Conservation (phyloP, 2,113 vertebrate genomes). For the Proterorhinus semilunaris region DNA sequence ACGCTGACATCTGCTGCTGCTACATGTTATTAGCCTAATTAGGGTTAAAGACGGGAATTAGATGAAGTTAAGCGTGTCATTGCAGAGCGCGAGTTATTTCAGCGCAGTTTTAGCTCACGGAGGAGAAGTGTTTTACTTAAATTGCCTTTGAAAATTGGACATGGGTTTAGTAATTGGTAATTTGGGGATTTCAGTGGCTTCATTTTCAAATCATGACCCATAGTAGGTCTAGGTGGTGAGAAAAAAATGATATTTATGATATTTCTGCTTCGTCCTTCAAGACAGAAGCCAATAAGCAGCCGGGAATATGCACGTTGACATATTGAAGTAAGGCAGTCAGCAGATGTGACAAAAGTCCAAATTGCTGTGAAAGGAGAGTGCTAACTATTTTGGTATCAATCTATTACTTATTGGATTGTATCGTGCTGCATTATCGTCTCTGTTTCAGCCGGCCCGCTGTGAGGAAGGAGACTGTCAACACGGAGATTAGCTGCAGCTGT, state of each 20-base stretch:
- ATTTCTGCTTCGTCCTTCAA: too few species aligned
- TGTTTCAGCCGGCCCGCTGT: slow-evolving; percentile 59
- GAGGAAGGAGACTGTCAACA: slow-evolving; percentile 66
- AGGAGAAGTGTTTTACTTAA: slow-evolving; percentile 38
- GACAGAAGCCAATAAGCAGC: too few species aligned
- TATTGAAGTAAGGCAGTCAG: too few species aligned
- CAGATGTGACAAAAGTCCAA: too few species aligned
- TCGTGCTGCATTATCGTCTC: slow-evolving; percentile 69
- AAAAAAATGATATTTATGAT: neutral
- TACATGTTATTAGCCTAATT: slow-evolving; percentile 53
- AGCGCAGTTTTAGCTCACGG: slow-evolving; percentile 32
- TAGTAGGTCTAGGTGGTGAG: neutral
- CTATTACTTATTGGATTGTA: slow-evolving; percentile 63
- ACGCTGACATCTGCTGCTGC: slow-evolving; percentile 37
- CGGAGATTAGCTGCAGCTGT: slow-evolving; percentile 76
- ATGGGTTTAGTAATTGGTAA: neutral
- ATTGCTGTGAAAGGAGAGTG: too few species aligned
- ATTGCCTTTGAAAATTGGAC: too few species aligned
- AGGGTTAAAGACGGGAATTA: slow-evolving; percentile 42
- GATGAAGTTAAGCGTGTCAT: slow-evolving; percentile 48
- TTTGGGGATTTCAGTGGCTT: neutral
- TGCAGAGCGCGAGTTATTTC: slow-evolving; percentile 18
- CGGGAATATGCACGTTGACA: too few species aligned
- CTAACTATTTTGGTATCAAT: slow-evolving; percentile 34
- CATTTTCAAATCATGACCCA: neutral